Base-by-base conservation (phyloP, 2,113 vertebrate genomes). In the Balaenoptera acutorostrata region DNA sequence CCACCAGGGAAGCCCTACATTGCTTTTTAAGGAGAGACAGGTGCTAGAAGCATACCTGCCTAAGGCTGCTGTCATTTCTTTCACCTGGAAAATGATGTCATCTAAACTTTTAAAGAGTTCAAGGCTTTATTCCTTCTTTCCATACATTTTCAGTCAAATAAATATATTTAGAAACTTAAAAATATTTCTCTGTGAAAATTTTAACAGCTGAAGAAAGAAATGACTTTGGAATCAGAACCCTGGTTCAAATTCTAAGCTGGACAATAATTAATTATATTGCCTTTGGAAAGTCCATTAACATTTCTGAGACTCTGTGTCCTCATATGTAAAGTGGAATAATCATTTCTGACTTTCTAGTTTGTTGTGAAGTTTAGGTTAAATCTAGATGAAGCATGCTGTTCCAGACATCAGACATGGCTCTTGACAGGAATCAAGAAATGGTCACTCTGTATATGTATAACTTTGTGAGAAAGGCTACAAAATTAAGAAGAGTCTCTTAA, bases 41-140 rank as follows among this genome's bases (percentile, higher is more conserved):
- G 21, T 46, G 33, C 39, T 39, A 18, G 11, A 49, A 92, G 23
- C 46, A 57, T 2, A 10, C 55, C 77, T 87, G 91, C 93, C 96
- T 95, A 57, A 59, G 83, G 95, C 93, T 90, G 64, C 97, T 98
- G 90, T 96, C 83, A 97, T 85, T 81, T 55, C 10, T 20, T 92
- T 95, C n/a, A 33, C 49, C 61, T 55, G 36, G n/a, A 92, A 88
- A 83, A 80, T 68, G 87, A 90, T 84, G 25, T 18, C 29, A 63
- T 72, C 12, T 36, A 87, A 93, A 91, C 72, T 95, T 93, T 89
- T 89, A 87, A 91, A 85, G 61, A 90, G 33, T 78, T 95, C 74
- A 89, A 36, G 86, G 72, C 52, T 59, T 93, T 39, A 88, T 90
- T 83, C 21, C 44, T 93, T 77, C 57, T 75, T 92, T 57, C 21